Conservation (phyloP, 1,140 invertebrate genomes). For the Drosophila parabipectinata region DNA sequence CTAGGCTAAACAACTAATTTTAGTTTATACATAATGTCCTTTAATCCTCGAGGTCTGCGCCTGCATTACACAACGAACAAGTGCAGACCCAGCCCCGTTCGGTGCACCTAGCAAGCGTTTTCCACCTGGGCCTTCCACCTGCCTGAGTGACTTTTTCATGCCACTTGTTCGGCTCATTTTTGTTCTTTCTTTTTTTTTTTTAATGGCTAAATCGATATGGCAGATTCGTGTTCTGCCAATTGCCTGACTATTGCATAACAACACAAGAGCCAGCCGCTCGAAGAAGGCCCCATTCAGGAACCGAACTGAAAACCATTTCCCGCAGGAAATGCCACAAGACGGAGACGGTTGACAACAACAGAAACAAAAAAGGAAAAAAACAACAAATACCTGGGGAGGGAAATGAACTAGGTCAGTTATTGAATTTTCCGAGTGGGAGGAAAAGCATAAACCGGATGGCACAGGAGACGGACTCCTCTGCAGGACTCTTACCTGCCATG, state of each 20-base stretch:
- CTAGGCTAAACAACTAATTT: slow-evolving; percentile 8
- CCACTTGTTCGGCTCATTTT: slow-evolving; percentile 26
- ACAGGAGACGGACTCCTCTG: slow-evolving; percentile 2
- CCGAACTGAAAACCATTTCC: slow-evolving; percentile 37
- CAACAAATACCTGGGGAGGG: neutral
- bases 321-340: slow-evolving; percentile 53
- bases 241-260: slow-evolving; percentile 61
- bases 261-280: slow-evolving; percentile 22
- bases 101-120: slow-evolving; percentile 8
- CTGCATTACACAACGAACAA: slow-evolving; percentile 40
- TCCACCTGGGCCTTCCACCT: slow-evolving; percentile 17
- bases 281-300: slow-evolving; percentile 17
- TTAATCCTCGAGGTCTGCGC: slow-evolving; percentile 34
- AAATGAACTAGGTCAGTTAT: slow-evolving; percentile 81
- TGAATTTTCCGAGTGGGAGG: slow-evolving; percentile 63
- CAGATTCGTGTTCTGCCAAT: slow-evolving; percentile 54
- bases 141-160: slow-evolving; percentile 45
- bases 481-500: slow-evolving; percentile 9
- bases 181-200: slow-evolving; percentile 35
- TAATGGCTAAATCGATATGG: slow-evolving; percentile 71
- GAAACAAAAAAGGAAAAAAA: neutral
- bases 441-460: slow-evolving; percentile 16
- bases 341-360: slow-evolving; percentile 33
- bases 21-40: slow-evolving; percentile 6
- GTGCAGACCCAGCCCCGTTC: slow-evolving; percentile 26